A percentile compares a stretch with the other conserved stretches of the same genome.
Evolutionary conservation across 2,888 invertebrate genomes (phyloP).

Genomic region (Drosophila atripex): DNA sequence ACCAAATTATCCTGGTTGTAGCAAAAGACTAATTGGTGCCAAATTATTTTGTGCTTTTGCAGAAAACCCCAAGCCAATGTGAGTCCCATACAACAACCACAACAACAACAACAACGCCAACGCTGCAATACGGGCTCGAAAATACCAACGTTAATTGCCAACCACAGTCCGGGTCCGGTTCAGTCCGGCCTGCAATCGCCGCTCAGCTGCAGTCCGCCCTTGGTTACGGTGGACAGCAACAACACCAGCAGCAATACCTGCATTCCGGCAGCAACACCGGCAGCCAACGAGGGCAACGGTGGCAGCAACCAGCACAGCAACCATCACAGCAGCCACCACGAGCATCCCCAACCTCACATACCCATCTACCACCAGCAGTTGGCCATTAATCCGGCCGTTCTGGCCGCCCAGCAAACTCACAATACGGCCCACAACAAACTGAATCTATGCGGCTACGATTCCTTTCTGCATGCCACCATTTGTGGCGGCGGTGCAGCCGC

Average conservation of each 20-base stretch:
- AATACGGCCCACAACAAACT: slow-evolving; percentile 83
- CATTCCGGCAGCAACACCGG: slow-evolving; percentile 30
- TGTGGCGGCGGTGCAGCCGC: slow-evolving; percentile 83
- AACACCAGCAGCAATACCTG: slow-evolving; percentile 44
- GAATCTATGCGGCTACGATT: slow-evolving; percentile 86
- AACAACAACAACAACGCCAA: slow-evolving; percentile 78
- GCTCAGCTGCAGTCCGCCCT: slow-evolving; percentile 80
- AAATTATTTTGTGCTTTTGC: slow-evolving; percentile 14
- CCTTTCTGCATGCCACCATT: slow-evolving; percentile 87
- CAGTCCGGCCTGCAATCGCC: slow-evolving; percentile 71
- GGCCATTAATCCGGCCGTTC: slow-evolving; percentile 86
- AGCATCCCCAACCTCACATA: slow-evolving; percentile 84
- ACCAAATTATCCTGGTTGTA: not conserved
- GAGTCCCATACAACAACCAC: slow-evolving; percentile 82
- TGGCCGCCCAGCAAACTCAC: slow-evolving; percentile 81
- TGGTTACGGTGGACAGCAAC: slow-evolving; percentile 51
- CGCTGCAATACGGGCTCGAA: slow-evolving; percentile 84
- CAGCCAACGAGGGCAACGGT: slow-evolving; percentile 40
- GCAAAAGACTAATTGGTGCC: slow-evolving; percentile 42
- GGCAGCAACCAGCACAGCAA: slow-evolving; percentile 51
- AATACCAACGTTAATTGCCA: slow-evolving; percentile 83
- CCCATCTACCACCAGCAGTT: slow-evolving; percentile 87
- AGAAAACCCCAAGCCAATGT: slow-evolving; percentile 86
- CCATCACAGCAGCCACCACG: slow-evolving; percentile 50
- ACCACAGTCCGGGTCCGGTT: slow-evolving; percentile 70